Evolutionary conservation across 2,113 vertebrate genomes (phyloP).

Genomic region (Mormoops blainvillei): DNA sequence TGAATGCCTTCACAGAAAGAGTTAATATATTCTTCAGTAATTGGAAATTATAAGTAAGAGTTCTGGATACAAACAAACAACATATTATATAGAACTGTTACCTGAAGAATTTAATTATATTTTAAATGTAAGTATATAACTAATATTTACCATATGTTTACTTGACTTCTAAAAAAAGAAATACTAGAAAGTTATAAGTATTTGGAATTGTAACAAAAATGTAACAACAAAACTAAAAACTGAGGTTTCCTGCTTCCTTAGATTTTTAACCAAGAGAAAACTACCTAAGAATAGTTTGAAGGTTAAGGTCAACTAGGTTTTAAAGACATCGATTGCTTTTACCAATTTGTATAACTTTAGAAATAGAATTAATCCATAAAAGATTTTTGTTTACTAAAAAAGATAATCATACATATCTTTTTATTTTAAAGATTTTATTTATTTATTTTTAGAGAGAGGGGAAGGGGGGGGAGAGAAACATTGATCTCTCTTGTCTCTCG

Average conservation of each 20-base stretch:
- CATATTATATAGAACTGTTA: background rate
- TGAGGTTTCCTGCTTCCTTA: constrained; percentile 9
- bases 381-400: background rate
- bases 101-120: background rate
- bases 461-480: background rate
- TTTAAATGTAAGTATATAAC: constrained; percentile 3
- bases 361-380: constrained; percentile 14
- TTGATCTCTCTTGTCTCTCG: background rate
- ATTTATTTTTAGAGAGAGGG: background rate
- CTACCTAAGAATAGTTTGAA: background rate
- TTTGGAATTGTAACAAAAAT: background rate
- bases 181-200: background rate
- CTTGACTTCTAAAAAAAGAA: constrained; percentile 5
- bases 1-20: background rate
- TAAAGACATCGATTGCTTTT: constrained; percentile 13
- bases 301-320: background rate
- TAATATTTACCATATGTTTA: background rate
- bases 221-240: background rate
- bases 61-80: background rate
- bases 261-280: constrained; percentile 29
- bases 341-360: background rate
- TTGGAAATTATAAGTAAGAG: constrained; percentile 2
- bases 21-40: background rate
- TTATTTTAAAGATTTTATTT: constrained; percentile 11
- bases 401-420: background rate